Conservation (phyloP, 23 tunicate genomes). For the Trididemnum miniatum region DNA sequence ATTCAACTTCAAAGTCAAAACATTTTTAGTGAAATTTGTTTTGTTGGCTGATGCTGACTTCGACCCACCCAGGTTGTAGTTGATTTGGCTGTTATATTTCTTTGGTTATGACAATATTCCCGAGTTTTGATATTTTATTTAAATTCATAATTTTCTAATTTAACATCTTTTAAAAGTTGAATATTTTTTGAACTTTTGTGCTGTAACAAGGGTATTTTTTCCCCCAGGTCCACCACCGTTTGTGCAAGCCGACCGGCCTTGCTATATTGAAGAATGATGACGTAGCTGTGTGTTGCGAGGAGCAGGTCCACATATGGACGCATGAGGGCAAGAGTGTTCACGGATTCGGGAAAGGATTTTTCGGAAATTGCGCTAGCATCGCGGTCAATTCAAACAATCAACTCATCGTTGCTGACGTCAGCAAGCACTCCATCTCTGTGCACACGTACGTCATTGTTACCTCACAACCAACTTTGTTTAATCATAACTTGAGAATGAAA, state of each 20-base stretch:
- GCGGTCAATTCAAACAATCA: constrained; percentile 75
- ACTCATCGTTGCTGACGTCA: constrained; percentile 77
- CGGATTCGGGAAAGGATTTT: constrained; percentile 82
- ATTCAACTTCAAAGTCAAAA: too few species aligned
- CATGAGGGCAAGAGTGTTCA: constrained; percentile 86
- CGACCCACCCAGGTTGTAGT: too few species aligned
- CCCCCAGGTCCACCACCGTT: constrained; percentile 75
- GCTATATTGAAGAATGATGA: constrained; percentile 87
- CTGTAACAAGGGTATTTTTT: too few species aligned
- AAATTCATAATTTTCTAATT: too few species aligned
- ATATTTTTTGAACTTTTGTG: too few species aligned
- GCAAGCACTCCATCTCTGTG: constrained; percentile 61
- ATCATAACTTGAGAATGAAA: too few species aligned
- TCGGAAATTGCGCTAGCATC: constrained; percentile 86
- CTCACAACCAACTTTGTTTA: not conserved
- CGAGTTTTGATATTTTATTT: too few species aligned
- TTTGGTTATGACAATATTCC: too few species aligned
- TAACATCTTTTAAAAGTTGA: too few species aligned
- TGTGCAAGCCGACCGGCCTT: constrained; percentile 75
- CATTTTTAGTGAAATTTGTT: too few species aligned
- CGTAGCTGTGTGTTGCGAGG: constrained; percentile 93
- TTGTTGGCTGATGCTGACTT: too few species aligned
- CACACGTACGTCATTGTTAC: constrained; percentile 60
- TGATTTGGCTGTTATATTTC: too few species aligned
- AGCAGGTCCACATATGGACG: constrained; percentile 88